A percentile compares a stretch with the other conserved stretches of the same genome.
These are phyloP conservation scores for Serripes groenlandicus DNA, from an alignment of 2,888 invertebrate genomes.

Conservation along the genomic window DNA sequence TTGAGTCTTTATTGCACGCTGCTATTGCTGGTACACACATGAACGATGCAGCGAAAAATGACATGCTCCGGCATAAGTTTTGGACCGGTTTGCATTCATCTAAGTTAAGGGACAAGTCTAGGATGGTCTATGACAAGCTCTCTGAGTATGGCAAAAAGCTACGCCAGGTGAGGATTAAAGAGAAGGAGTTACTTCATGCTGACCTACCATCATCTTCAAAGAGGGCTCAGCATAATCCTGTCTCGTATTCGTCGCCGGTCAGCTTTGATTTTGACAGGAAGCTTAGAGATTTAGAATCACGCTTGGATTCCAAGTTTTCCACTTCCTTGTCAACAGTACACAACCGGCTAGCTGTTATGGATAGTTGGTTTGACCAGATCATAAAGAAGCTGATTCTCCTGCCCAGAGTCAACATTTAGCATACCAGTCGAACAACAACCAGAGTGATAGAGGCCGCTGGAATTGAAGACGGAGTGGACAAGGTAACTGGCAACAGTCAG, in stretches of 20 bases:
- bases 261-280: background rate
- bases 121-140: constrained; percentile 48
- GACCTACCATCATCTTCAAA: background rate
- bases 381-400: constrained; percentile 17
- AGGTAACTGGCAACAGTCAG: background rate
- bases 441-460: background rate
- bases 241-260: background rate
- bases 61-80: constrained; percentile 42
- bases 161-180: background rate
- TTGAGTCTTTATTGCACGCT: constrained; percentile 33
- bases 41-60: constrained; percentile 36
- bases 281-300: constrained; percentile 6
- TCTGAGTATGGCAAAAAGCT: constrained; percentile 26
- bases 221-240: background rate
- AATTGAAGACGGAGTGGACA: background rate
- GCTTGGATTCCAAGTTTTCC: constrained; percentile 6
- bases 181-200: background rate
- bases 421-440: background rate
- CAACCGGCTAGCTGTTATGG: background rate
- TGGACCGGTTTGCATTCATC: constrained; percentile 41
- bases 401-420: background rate
- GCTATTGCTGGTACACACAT: constrained; percentile 40
- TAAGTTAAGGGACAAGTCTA: constrained; percentile 31
- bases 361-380: constrained; percentile 21
- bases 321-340: background rate